Conservation (phyloP, 2,797 vertebrate genomes). For the Sebastes matsubarae region DNA sequence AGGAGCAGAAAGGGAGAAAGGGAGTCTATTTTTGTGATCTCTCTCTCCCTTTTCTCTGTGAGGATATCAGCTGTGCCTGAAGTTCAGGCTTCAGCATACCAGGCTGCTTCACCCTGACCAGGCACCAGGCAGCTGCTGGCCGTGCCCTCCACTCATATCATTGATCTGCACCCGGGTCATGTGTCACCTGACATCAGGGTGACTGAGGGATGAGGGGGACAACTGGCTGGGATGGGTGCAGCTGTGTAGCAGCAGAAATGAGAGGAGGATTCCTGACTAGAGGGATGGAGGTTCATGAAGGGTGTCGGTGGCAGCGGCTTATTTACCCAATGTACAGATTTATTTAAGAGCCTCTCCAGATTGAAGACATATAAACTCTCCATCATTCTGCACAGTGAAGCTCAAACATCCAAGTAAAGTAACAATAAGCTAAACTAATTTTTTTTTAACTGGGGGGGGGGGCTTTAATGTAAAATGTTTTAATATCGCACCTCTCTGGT, state of each 20-base stretch:
- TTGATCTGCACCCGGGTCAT: constrained; percentile 59
- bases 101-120: constrained; percentile 61
- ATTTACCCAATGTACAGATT: constrained; percentile 3
- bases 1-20: constrained; percentile 60
- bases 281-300: constrained; percentile 48
- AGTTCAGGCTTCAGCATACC: constrained; percentile 77
- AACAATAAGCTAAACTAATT: neutral
- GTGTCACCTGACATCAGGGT: constrained; percentile 66
- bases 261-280: constrained; percentile 42
- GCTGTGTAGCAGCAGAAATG: constrained; percentile 52
- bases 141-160: constrained; percentile 66
- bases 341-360: neutral
- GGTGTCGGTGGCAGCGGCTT: neutral
- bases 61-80: constrained; percentile 78
- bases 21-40: constrained; percentile 74
- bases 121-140: constrained; percentile 79
- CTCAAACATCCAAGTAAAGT: neutral
- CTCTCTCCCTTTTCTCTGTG: constrained; percentile 53
- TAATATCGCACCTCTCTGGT: constrained; percentile 84
- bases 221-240: constrained; percentile 69
- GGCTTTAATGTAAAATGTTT: neutral
- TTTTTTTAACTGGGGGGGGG: neutral
- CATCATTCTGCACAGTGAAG: neutral
- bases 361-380: neutral
- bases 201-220: constrained; percentile 56